phyloP scores from a whole-genome alignment of 2,113 vertebrate species.

The Alligator sinensis region DNA sequence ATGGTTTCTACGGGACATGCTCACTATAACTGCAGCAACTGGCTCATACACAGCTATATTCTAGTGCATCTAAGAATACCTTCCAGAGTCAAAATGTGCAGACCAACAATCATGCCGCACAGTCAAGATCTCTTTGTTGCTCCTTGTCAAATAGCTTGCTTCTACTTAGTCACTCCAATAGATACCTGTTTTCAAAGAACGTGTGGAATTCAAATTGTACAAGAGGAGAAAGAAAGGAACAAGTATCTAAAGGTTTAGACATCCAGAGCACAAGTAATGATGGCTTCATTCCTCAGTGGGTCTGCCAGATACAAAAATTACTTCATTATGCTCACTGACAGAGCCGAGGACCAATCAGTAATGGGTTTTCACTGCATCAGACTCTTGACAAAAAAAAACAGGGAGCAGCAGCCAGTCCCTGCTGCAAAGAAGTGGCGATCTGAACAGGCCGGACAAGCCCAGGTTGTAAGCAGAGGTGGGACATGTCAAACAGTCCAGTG shows the following conservation, averaged over 20 bases:
- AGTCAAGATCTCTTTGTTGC: not conserved
- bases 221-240: not conserved
- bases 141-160: not conserved
- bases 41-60: slow-evolving; percentile 23
- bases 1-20: not conserved
- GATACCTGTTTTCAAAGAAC: not conserved
- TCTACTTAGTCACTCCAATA: not conserved
- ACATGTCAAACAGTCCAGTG: no score
- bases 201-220: accelerated
- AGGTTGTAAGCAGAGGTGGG: no score
- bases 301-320: slow-evolving; percentile 36
- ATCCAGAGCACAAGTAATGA: not conserved
- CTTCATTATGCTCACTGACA: slow-evolving; percentile 49
- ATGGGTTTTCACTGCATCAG: not conserved
- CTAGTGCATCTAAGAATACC: not conserved
- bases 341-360: not conserved
- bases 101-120: not conserved
- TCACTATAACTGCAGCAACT: not conserved
- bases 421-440: no score
- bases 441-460: no score
- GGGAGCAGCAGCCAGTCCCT: no score
- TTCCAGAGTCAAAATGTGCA: slow-evolving; percentile 31
- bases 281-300: not conserved
- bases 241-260: slow-evolving; percentile 23
- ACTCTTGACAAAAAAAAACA: no score